These are phyloP conservation scores for Serilophus lunatus DNA, from an alignment of 2,113 vertebrate species.

Conservation along the genomic window DNA sequence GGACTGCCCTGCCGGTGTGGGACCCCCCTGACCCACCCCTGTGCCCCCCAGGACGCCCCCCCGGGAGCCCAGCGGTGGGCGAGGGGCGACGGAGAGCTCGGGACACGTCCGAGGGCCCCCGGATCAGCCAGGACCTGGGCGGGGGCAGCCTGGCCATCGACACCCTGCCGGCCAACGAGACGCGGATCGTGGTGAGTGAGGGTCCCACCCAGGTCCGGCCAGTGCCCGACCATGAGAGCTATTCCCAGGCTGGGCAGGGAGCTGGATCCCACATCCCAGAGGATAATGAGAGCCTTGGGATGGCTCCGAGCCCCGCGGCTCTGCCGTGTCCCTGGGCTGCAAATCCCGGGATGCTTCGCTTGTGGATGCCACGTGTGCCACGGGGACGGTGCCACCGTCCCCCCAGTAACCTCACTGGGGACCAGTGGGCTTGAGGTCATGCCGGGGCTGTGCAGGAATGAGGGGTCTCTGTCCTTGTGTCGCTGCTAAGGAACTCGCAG, in stretches of 20 bases:
- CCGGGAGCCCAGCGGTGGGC: not conserved
- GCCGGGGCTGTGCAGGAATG: rapidly evolving
- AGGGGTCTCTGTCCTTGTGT: rapidly evolving
- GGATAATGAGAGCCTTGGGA: not conserved
- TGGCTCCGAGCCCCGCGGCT: not conserved
- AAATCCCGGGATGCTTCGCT: rapidly evolving
- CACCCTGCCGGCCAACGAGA: constrained; percentile 80
- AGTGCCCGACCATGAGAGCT: rapidly evolving
- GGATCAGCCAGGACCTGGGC: constrained; percentile 74
- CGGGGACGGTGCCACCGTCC: not conserved
- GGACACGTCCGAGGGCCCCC: constrained; percentile 43
- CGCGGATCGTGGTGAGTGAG: constrained; percentile 81
- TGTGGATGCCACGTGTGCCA: not conserved
- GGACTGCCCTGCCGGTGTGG: not conserved
- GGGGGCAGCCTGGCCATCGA: constrained; percentile 81
- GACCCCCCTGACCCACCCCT: not conserved
- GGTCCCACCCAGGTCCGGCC: rapidly evolving
- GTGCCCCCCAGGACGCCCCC: constrained; percentile 15
- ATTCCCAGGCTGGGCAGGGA: not conserved
- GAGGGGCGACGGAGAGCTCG: constrained; percentile 26
- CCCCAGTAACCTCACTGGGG: not conserved
- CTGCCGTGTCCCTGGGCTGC: not conserved
- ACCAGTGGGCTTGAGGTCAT: not conserved
- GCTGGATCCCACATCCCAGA: not conserved
- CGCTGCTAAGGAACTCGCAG: not conserved